A percentile compares a stretch with the other conserved stretches of the same genome.
Evolutionary conservation across 2,113 vertebrate species (phyloP).

Genomic region (Sialia sialis): DNA sequence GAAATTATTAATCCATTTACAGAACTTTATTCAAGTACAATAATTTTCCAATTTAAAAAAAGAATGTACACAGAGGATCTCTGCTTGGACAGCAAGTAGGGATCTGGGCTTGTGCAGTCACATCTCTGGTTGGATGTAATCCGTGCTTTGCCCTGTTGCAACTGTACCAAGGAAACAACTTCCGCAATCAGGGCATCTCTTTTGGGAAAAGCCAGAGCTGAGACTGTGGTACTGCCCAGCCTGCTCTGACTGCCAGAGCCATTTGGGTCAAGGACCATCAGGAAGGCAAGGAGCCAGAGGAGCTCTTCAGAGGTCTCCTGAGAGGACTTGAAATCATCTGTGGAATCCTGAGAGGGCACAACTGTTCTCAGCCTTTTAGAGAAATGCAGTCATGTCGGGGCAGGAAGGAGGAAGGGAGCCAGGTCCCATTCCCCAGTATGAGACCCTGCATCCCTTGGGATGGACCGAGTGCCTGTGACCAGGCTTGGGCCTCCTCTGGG

Average conservation of each 20-base stretch:
- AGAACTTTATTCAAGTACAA: not conserved
- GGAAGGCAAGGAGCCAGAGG: not conserved
- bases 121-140: not conserved
- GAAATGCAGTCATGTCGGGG: accelerated
- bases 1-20: not conserved
- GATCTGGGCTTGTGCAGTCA: not conserved
- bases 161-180: accelerated
- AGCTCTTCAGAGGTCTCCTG: not conserved
- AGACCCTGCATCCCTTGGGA: not conserved
- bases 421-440: accelerated
- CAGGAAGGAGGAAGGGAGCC: not conserved
- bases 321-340: not conserved
- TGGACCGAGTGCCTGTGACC: accelerated
- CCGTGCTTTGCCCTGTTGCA: not conserved
- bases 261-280: not conserved
- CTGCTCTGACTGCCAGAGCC: not conserved
- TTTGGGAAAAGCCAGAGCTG: not conserved
- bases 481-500: not conserved
- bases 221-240: not conserved
- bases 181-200: not conserved
- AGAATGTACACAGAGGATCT: not conserved
- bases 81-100: not conserved
- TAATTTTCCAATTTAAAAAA: not conserved
- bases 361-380: not conserved
- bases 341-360: not conserved